Percentiles rank a stretch among this genome's conserved stretches.
These are phyloP conservation scores for Brienomyrus longianalis DNA, from an alignment of 2,113 vertebrate genomes.

Conservation along the genomic window DNA sequence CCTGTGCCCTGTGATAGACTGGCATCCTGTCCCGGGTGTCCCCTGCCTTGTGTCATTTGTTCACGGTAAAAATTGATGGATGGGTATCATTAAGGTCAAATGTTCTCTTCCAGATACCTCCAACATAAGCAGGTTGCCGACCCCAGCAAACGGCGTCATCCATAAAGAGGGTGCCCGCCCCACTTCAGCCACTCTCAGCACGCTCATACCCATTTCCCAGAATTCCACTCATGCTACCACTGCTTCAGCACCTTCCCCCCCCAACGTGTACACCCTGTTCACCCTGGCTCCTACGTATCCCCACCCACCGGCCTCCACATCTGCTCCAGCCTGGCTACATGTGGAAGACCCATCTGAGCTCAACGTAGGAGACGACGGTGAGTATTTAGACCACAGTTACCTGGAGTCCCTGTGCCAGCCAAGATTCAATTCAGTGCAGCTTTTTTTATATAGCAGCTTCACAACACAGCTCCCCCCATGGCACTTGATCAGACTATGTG, in stretches of 20 bases:
- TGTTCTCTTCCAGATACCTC: background rate
- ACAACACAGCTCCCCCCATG: background rate
- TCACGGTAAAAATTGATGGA: background rate
- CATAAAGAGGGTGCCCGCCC: background rate
- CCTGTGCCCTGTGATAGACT: background rate
- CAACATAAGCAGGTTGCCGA: background rate
- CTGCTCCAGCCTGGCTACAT: constrained; percentile 37
- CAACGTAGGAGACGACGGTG: constrained; percentile 60
- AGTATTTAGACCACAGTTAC: constrained; percentile 2
- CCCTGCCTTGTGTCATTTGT: background rate
- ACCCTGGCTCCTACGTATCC: background rate
- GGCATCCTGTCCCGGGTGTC: background rate
- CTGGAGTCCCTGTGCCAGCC: background rate
- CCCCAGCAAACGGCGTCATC: background rate
- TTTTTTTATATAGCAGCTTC: background rate
- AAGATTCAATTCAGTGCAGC: background rate
- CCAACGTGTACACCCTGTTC: background rate
- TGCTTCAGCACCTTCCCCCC: background rate
- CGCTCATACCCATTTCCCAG: background rate
- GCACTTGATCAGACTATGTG: background rate
- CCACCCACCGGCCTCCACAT: constrained; percentile 17
- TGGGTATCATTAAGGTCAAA: background rate
- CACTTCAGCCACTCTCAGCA: background rate
- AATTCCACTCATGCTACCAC: background rate
- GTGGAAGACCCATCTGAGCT: constrained; percentile 50